phyloP scores from a whole-genome alignment of 1,140 invertebrate species.

The Drosophila pseudoananassae region DNA sequence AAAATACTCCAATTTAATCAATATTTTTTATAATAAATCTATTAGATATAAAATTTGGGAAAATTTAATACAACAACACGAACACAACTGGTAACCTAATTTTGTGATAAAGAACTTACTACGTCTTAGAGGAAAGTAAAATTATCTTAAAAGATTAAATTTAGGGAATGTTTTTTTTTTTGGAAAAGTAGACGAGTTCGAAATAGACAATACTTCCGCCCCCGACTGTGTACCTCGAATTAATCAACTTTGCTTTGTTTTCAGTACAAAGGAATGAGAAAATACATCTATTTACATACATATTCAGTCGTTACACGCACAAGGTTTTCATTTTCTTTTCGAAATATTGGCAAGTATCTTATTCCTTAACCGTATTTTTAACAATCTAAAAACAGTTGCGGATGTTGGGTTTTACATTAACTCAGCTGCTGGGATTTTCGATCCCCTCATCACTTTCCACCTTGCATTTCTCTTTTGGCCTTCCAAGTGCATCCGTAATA shows the following conservation, averaged over 20 bases:
- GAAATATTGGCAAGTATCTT: constrained; percentile 11
- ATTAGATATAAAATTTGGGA: not conserved
- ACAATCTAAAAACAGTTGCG: not conserved
- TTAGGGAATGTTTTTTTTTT: not conserved
- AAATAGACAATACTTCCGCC: constrained; percentile 27
- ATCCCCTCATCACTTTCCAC: constrained; percentile 49
- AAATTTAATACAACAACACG: not conserved
- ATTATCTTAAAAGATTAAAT: constrained; percentile 1
- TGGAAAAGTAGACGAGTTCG: not conserved
- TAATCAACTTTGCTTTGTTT: constrained; percentile 55
- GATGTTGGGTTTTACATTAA: constrained; percentile 7
- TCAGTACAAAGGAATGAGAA: constrained; percentile 37
- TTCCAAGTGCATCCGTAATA: constrained; percentile 57
- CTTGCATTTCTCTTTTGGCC: constrained; percentile 54
- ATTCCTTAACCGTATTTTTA: not conserved
- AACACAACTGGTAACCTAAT: constrained; percentile 5
- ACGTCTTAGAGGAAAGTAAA: constrained; percentile 11
- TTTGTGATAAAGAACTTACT: constrained; percentile 9
- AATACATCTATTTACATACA: constrained; percentile 35
- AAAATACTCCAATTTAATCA: too few relatives aligned
- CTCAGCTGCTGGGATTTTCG: constrained; percentile 32
- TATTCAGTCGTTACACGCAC: constrained; percentile 25
- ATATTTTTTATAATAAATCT: too few relatives aligned
- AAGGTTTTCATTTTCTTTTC: constrained; percentile 23
- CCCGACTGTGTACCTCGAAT: constrained; percentile 30